Evolutionary conservation across 2,888 invertebrate species (phyloP).

Genomic region (Cataglyphis rosenhaueri): DNA sequence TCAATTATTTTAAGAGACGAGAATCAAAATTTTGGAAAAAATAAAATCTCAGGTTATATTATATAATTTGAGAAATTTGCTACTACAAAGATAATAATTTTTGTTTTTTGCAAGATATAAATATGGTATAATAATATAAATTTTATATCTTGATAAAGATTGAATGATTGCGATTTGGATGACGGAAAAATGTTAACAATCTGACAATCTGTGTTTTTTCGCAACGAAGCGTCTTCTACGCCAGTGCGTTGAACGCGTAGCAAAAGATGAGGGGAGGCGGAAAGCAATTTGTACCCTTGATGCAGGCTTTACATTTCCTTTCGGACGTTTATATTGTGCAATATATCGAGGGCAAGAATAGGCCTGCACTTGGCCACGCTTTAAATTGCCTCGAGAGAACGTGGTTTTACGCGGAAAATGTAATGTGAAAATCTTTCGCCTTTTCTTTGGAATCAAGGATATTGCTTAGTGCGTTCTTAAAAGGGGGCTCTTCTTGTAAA

Average conservation of each 20-base stretch:
- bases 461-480: slow-evolving; percentile 29
- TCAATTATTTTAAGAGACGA: background rate
- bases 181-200: background rate
- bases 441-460: slow-evolving; percentile 2
- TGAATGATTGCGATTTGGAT: background rate
- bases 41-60: background rate
- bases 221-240: slow-evolving; percentile 55
- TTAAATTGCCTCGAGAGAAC: slow-evolving; percentile 47
- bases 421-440: background rate
- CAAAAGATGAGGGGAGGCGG: slow-evolving; percentile 57
- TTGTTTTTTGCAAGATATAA: background rate
- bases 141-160: background rate
- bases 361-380: slow-evolving; percentile 51
- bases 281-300: slow-evolving; percentile 66
- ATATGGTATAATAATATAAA: background rate
- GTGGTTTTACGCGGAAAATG: slow-evolving; percentile 32
- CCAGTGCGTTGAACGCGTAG: slow-evolving; percentile 56
- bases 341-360: slow-evolving; percentile 61
- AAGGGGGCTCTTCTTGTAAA: slow-evolving; percentile 18
- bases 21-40: background rate
- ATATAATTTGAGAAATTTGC: background rate
- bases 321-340: slow-evolving; percentile 61
- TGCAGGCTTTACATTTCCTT: slow-evolving; percentile 63
- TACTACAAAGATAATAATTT: background rate
- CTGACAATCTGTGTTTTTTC: background rate